These are phyloP conservation scores for Catocala sponsa DNA, from an alignment of 2,888 invertebrate genomes.

Conservation along the genomic window DNA sequence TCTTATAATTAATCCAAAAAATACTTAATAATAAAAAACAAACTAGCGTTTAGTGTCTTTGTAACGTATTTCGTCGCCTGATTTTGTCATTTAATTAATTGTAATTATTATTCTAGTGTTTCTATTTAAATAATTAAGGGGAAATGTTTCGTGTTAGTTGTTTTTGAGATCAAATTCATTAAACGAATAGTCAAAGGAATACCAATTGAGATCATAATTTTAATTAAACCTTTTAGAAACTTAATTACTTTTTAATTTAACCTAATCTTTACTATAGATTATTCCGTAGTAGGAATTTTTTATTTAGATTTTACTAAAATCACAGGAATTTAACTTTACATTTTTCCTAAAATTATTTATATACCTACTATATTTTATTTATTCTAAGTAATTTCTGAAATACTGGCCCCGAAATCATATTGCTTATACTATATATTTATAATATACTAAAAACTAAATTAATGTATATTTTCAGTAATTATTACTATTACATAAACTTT, in stretches of 20 bases:
- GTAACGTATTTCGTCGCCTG: too few relatives aligned
- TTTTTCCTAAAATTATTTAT: slow-evolving; percentile 20
- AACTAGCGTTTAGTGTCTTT: too few relatives aligned
- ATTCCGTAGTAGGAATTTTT: slow-evolving; percentile 2
- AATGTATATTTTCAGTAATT: slow-evolving; percentile 20
- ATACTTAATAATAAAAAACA: too few relatives aligned
- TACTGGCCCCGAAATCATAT: slow-evolving; percentile 74
- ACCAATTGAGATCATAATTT: slow-evolving; percentile 78
- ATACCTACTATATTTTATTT: slow-evolving; percentile 6
- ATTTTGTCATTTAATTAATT: not conserved
- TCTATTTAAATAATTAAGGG: slow-evolving; percentile 22
- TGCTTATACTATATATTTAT: slow-evolving; percentile 17
- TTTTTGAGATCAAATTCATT: slow-evolving; percentile 67
- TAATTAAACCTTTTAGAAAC: not conserved
- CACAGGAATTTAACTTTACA: slow-evolving; percentile 20
- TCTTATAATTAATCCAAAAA: too few relatives aligned
- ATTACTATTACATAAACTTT: slow-evolving; percentile 65
- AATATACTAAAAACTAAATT: slow-evolving; percentile 11
- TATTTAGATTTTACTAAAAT: slow-evolving; percentile 16
- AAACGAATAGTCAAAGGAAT: slow-evolving; percentile 54
- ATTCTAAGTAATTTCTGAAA: slow-evolving; percentile 69
- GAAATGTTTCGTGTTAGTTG: slow-evolving; percentile 23
- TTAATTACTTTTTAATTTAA: slow-evolving; percentile 7
- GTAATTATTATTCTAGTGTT: slow-evolving; percentile 10
- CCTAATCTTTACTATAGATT: slow-evolving; percentile 1